Base-by-base conservation (phyloP, 2,113 vertebrate species). In the Pitta sordida region DNA sequence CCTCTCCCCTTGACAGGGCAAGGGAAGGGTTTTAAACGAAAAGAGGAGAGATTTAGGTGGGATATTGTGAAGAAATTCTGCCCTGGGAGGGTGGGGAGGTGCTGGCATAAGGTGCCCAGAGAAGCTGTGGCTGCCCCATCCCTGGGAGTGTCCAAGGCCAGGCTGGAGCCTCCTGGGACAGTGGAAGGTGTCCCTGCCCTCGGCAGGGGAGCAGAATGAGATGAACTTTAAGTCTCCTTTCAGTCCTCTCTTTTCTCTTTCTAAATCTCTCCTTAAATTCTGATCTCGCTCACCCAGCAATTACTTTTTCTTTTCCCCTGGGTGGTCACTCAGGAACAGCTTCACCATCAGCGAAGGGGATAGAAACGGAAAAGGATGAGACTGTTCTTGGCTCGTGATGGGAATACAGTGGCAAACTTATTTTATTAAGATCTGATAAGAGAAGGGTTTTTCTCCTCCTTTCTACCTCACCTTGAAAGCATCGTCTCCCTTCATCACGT, bases 401-500 rank as follows among this genome's bases (percentile, higher is more conserved):
- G 69, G 34, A 83, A 48, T 46, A 27, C 4, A 17, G 53, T 1
- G 5, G 59, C 9, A 30, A 68, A 64, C 67, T 63, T 80, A 44
- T 91, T 91, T 76, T 41, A 34, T 39, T 36, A 69, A 82, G 86
- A 41, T 84, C 46, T 79, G 79, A 58, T 46, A 80, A 26, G 24
- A 46, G 53, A 78, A 88, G 43, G 9, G 18, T n/a, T 94, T 81
- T 64, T 70, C 63, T 83, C 27, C 46, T 82, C 27, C n/a, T 41
- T 30, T 44, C 39, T 60, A 44, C 58, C 49, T 97, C 60, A 86
- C 88, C 81, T 93, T 94, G 93, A 92, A 76, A 77, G 48, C 39
- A 9, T n/a, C 0, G 1, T 39, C 63, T 94, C 46, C 41, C 48
- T 51, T 49, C 41, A 22, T 90, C 67, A 70, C 4, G 1, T 49